Evolutionary conservation across 2,888 invertebrate genomes (phyloP).

Genomic region (Amblyjoppa proteus): DNA sequence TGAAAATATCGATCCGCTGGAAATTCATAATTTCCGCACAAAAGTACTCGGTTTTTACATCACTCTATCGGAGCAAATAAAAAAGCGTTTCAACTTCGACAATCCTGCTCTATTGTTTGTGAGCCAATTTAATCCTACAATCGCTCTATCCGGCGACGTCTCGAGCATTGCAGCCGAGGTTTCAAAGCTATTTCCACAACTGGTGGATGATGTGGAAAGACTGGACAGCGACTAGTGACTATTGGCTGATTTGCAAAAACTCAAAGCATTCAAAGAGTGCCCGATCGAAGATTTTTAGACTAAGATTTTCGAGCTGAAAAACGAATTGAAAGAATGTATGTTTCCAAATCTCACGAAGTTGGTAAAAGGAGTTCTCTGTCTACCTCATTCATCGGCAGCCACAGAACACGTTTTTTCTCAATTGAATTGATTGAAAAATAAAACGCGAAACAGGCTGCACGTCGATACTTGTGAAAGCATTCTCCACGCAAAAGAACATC

Average conservation of each 20-base stretch:
- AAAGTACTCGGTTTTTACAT: constrained; percentile 48
- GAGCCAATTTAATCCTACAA: constrained; percentile 48
- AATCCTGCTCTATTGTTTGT: constrained; percentile 30
- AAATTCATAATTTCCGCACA: constrained; percentile 47
- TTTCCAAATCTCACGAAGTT: constrained; percentile 43
- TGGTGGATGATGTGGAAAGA: constrained; percentile 36
- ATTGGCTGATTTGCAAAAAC: constrained; percentile 30
- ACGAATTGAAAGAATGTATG: constrained; percentile 36
- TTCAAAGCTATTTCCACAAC: constrained; percentile 39
- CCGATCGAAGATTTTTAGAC: constrained; percentile 50
- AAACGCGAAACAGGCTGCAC: constrained; percentile 47
- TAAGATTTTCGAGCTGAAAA: constrained; percentile 23
- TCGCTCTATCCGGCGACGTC: constrained; percentile 37
- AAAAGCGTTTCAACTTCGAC: constrained; percentile 46
- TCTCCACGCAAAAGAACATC: constrained; percentile 39
- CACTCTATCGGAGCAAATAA: constrained; percentile 48
- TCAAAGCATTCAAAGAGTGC: too few species aligned
- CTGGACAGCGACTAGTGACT: constrained; percentile 50
- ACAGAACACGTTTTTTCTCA: constrained; percentile 40
- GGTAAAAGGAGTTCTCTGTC: constrained; percentile 43
- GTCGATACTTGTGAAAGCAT: constrained; percentile 45
- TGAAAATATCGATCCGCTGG: constrained; percentile 45
- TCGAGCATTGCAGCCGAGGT: constrained; percentile 39
- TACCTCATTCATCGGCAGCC: constrained; percentile 49
- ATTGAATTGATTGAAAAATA: constrained; percentile 35